These are phyloP conservation scores for Alentia gelatinosa DNA, from an alignment of 2,888 invertebrate genomes.

Conservation along the genomic window DNA sequence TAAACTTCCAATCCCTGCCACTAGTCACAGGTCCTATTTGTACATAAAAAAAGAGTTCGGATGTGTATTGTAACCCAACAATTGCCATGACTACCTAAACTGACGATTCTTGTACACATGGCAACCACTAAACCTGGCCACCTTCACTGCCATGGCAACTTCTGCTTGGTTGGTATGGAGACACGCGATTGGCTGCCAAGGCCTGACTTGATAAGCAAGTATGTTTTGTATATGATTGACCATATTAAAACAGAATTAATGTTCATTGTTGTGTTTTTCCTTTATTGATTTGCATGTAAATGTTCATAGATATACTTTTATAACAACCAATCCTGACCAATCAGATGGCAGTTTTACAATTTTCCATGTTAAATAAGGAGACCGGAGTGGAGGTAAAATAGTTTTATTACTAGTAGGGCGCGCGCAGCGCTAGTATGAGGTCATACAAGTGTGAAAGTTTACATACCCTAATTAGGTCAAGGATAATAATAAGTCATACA, in stretches of 20 bases:
- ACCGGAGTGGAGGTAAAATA: too few relatives aligned
- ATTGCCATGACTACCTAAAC: not conserved
- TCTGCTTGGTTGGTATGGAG: not conserved
- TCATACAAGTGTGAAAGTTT: too few relatives aligned
- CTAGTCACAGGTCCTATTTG: not conserved
- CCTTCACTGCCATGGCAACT: slow-evolving; percentile 5
- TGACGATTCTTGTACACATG: not conserved
- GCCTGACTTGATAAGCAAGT: slow-evolving; percentile 33
- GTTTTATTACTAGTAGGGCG: too few relatives aligned
- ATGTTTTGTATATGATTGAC: slow-evolving; percentile 53
- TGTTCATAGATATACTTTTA: too few relatives aligned
- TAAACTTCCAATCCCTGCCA: not conserved
- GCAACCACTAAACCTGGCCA: not conserved
- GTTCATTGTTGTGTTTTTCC: not conserved
- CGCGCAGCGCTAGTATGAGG: too few relatives aligned
- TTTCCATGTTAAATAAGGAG: too few relatives aligned
- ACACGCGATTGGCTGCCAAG: not conserved
- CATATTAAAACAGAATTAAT: slow-evolving; percentile 45
- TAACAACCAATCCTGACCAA: too few relatives aligned
- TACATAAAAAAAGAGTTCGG: not conserved
- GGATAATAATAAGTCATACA: too few relatives aligned
- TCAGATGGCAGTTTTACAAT: too few relatives aligned
- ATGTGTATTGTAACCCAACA: not conserved
- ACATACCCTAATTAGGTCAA: too few relatives aligned
- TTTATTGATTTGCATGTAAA: not conserved